A percentile compares a stretch with the other conserved stretches of the same genome.
Conservation (phyloP, 35 echinoderm and acorn worm genomes). For the Ophioderma brevispina region DNA sequence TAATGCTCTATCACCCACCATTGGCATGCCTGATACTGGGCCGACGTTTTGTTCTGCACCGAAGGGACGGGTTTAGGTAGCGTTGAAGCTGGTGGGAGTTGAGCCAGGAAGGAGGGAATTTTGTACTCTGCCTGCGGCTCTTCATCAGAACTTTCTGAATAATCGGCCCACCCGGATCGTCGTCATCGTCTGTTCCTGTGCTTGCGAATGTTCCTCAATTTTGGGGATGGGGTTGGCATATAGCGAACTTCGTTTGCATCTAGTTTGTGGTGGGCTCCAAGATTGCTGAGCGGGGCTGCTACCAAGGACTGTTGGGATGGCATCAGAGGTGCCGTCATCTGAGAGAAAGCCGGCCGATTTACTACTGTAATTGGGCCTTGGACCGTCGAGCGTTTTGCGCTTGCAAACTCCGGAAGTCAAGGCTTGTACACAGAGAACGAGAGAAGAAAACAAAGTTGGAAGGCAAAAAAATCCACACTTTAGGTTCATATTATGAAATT, state of each 20-base stretch:
- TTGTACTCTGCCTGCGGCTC: neutral
- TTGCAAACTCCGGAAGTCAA: neutral
- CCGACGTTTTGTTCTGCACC: conserved; percentile 8
- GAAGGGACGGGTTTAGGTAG: neutral
- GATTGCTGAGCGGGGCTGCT: neutral
- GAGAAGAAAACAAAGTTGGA: no score
- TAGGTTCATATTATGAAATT: no score
- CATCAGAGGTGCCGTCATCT: neutral
- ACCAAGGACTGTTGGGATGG: neutral
- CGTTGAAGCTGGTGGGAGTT: neutral
- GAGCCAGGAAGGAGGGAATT: neutral
- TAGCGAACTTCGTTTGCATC: no score
- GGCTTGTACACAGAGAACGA: no score
- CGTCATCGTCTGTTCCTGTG: neutral
- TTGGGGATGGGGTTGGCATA: no score
- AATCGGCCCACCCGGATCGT: conserved; percentile 12
- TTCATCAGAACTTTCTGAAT: conserved; percentile 24
- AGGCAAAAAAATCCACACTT: no score
- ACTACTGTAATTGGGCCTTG: neutral
- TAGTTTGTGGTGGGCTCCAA: neutral
- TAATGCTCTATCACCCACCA: conserved; percentile 15
- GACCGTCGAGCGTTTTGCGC: neutral
- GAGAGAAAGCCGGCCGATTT: neutral
- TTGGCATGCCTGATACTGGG: neutral
- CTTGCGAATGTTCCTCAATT: neutral